Evolutionary conservation across 2,888 invertebrate species (phyloP), one percentile per base, ranked within the genome.

Genomic region (Lasioglossum malachurum): DNA sequence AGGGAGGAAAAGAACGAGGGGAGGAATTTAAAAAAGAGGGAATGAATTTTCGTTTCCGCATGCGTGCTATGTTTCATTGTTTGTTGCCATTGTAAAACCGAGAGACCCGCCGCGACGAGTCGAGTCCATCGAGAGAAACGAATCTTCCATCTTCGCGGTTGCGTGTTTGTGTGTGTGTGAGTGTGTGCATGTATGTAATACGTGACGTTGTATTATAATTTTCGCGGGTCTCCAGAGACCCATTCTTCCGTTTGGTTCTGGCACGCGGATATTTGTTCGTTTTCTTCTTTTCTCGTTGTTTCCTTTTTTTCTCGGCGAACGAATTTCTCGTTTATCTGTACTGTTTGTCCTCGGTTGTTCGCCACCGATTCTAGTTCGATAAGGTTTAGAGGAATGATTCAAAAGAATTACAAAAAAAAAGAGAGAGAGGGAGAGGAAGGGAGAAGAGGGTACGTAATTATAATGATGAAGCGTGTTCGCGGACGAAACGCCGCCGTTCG

Each of bases 51-150:
- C 49, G 60, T 87, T 86, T 78, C 60, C 53, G 44, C 71, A 72
- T 67, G 78, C 84, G 78, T 73, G 84, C 83, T 86, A 75, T 69
- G 75, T 84, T 85, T 78, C 16, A 80, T 77, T 53, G 31, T 49
- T 53, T 46, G 69, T 69, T 27, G 53, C 31, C 53, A n/a, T 77
- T 78, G 44, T 27, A 16, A 12, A 38, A n/a, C 12, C 64, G 64
- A 64, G 31, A 31, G 31, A 64, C 44, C 75, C 83, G 75, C 75
- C 71, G 64, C 31, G 31, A 64, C 64, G 12, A 27, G 23, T 35
- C 69, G 46, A 46, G 64, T 64, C 64, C 57, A 53, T 74, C 38
- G 41, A n/a, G 57, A 57, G 57, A 64, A 27, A 67, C 38, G 57
- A 31, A 57, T 82, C 57, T 69, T 76, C 44, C 72, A 44, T 82